Base-by-base conservation (phyloP, 2,888 invertebrate genomes). In the Xanthorhoe designata region DNA sequence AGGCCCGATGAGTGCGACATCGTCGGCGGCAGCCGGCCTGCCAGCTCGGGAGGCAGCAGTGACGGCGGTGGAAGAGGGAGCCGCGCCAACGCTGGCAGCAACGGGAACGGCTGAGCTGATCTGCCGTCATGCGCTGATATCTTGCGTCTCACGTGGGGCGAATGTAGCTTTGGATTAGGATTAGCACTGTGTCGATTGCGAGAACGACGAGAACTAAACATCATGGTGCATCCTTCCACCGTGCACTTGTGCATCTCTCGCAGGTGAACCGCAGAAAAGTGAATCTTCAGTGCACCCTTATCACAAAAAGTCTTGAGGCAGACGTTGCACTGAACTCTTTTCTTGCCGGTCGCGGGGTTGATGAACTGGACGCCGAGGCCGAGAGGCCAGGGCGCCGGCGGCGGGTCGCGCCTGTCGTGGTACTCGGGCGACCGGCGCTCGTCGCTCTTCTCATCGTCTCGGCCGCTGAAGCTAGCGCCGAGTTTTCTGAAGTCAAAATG, bases 231-330 rank as follows among this genome's bases (percentile, higher is more conserved):
- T 47, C 99, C 99, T 83, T 98, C 98, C 55, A 99, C 98, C 15
- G 99, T 98, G 91, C 99, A 99, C 93, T 98, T 98, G 94, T 99
- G 99, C 99, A 99, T 99, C 94, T 99, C 99, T 60, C 98, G 96
- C 78, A 99, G 92, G 87, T 99, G 99, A 70, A 99, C 99, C 18
- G 99, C 99, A 67, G 98, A 98, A 89, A 99, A 99, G 88, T 99
- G 99, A 61, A 99, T 99, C 94, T 99, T 99, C 61, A 99, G 94
- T 51, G 99, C 99, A 72, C 99, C 99, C 92, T 99, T 99, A 93
- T 99, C 99, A 95, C 99, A 99, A 92, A 99, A 99, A 66, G 99
- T 99, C 91, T 99, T 99, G 74, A 98, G 94, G 90, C 99, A 99
- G 69, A 98, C 98, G 86, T 98, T 98, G 93, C 99, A 99, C 94